These are phyloP conservation scores for Sinocyclocheilus rhinocerous DNA, from an alignment of 2,113 vertebrate species.

Conservation along the genomic window DNA sequence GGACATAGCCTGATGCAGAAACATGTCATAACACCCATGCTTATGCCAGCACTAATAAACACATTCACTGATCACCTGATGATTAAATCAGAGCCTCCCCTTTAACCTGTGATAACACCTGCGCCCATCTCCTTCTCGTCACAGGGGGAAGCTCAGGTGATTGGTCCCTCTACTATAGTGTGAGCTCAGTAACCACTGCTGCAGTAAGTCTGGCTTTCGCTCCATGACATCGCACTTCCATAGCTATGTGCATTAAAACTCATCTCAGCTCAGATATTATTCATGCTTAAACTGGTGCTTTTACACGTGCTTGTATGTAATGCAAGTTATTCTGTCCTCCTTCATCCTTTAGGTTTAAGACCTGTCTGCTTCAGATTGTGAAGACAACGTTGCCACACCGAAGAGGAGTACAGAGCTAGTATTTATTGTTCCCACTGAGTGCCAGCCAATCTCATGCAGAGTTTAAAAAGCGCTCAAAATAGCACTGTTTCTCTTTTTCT, in stretches of 20 bases:
- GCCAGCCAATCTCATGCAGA: constrained; percentile 39
- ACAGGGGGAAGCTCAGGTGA: constrained; percentile 76
- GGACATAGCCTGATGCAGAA: constrained; percentile 1
- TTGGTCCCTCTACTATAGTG: constrained; percentile 80
- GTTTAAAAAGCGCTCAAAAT: constrained; percentile 45
- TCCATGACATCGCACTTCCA: constrained; percentile 36
- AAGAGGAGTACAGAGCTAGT: constrained; percentile 35
- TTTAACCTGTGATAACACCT: constrained; percentile 50
- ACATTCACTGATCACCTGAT: constrained; percentile 9
- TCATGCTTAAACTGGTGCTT: not conserved
- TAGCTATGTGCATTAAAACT: constrained; percentile 31
- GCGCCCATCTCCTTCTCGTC: constrained; percentile 38
- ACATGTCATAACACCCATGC: constrained; percentile 16
- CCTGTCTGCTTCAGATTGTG: constrained; percentile 41
- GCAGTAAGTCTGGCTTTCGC: constrained; percentile 72
- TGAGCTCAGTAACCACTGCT: constrained; percentile 71
- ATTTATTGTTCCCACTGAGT: constrained; percentile 44
- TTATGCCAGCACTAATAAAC: constrained; percentile 12
- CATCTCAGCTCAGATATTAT: constrained; percentile 10
- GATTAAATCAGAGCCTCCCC: not conserved
- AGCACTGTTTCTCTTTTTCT: constrained; percentile 61
- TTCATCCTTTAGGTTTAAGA: constrained; percentile 55
- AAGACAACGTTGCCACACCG: constrained; percentile 28
- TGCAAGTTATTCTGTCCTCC: constrained; percentile 16
- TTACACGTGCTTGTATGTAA: not conserved